phyloP scores from a whole-genome alignment of 2,888 invertebrate species.

The Sesamia inferens region DNA sequence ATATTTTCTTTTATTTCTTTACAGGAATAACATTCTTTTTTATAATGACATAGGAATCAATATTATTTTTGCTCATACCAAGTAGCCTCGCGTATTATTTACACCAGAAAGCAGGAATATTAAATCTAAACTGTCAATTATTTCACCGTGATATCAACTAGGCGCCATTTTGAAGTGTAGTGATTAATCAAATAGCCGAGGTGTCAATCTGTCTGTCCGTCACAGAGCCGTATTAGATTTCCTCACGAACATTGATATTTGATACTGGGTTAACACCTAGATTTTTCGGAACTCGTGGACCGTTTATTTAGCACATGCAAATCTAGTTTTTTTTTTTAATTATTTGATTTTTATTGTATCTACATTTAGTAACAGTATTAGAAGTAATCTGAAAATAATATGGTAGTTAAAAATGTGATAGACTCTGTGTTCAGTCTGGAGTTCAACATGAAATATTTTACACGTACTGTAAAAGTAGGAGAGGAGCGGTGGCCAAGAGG shows the following conservation, averaged over 20 bases:
- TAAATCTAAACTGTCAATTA: constrained; percentile 3
- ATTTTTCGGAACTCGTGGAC: constrained; percentile 15
- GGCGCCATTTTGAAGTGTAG: constrained; percentile 33
- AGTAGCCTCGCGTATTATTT: not conserved
- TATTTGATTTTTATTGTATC: not conserved
- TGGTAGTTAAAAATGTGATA: not conserved
- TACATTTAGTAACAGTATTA: not conserved
- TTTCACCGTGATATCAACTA: not conserved
- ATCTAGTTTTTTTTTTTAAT: not conserved
- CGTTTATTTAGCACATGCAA: constrained; percentile 1
- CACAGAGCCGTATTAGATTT: constrained; percentile 48
- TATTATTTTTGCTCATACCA: not conserved
- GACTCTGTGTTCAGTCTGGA: not conserved
- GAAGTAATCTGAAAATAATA: not conserved
- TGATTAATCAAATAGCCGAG: constrained; percentile 51
- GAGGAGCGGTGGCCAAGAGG: too few relatives aligned
- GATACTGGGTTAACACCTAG: constrained; percentile 29
- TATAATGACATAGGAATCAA: not conserved
- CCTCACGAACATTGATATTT: constrained; percentile 41
- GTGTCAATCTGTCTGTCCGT: constrained; percentile 54
- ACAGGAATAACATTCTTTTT: too few relatives aligned
- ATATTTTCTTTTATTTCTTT: too few relatives aligned
- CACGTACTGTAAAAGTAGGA: not conserved
- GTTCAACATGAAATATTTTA: not conserved
- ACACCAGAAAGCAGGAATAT: not conserved